These are phyloP conservation scores for Ephydatia muelleri DNA, from an alignment of 37 sponge, comb jelly and placozoan genomes.

Conservation along the genomic window DNA sequence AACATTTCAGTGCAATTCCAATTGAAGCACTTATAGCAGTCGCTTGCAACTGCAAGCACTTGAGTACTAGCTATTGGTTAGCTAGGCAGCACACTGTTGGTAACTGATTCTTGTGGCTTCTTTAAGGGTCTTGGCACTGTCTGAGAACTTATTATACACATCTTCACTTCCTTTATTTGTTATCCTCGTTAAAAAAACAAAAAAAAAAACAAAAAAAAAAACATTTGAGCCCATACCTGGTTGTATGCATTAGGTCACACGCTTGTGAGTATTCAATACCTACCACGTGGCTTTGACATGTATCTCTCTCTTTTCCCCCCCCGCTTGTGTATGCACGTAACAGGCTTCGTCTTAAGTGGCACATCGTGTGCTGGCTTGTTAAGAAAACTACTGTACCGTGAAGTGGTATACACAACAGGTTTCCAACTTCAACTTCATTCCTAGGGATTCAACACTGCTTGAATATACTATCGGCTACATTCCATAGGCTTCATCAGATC, in stretches of 20 bases:
- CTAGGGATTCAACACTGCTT: neutral
- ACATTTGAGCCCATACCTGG: too few species aligned
- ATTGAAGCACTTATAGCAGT: neutral
- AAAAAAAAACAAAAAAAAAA: too few species aligned
- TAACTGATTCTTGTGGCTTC: neutral
- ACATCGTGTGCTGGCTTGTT: neutral
- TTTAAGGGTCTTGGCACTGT: neutral
- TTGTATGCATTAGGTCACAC: too few species aligned
- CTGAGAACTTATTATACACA: neutral
- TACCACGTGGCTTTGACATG: neutral
- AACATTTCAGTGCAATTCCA: neutral
- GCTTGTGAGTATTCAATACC: too few species aligned
- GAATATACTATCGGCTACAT: neutral
- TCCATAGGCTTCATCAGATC: neutral
- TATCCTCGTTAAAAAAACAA: too few species aligned
- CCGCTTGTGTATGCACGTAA: neutral
- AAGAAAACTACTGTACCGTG: slow-evolving; percentile 1
- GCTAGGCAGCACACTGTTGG: neutral
- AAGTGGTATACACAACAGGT: slow-evolving; percentile 1
- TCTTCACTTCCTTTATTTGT: too few species aligned
- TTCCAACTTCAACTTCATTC: slow-evolving; percentile 1
- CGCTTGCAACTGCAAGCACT: neutral
- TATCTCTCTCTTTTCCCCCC: neutral
- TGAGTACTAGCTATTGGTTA: neutral
- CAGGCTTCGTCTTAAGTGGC: neutral